Base-by-base conservation (phyloP, 2,113 vertebrate species). In the Symphodus melops region DNA sequence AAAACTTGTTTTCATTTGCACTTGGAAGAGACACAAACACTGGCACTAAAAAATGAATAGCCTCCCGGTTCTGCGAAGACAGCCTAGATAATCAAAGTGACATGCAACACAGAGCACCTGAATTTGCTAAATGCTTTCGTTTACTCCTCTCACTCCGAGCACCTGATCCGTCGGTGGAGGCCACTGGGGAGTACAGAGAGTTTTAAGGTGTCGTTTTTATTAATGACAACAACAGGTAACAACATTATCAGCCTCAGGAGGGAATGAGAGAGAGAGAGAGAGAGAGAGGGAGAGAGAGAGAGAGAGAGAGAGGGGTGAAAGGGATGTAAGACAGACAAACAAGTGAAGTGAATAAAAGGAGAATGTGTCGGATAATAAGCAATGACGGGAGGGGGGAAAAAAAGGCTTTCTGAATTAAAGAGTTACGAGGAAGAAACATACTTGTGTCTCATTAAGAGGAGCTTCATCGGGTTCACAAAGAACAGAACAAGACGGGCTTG, bases 41-140 rank as follows among this genome's bases (percentile, higher is more conserved):
- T 48, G 41, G 21, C 55, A 21, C 16, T 56, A 10, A 59, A 66
- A 66, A 60, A 79, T 44, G 33, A 76, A 68, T 14, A 25, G 59
- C 59, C 55, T 58, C 51, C 56, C 44, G 33, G 59, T 72, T 33
- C 25, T 51, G 46, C 21, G 36, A 41, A 76, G 59, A 75, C 42
- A 77, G 67, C 64, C 72, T 41, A 70, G 67, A 77, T 64, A 80
- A 81, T 49, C 64, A 72, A 84, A 69, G 59, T 65, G 76, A 86
- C 79, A 63, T 20, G 66, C 73, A 75, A 78, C 72, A 75, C 48
- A 28, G 36, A 75, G 65, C 20, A 72, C 64, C 54, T 81, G 72
- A 20, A 84, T 56, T 73, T 74, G 87, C 73, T 88, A 90, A 93
- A 91, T 91, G 81, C 80, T 83, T 89, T 85, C 58, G 68, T 72